Evolutionary conservation across 2,113 vertebrate genomes (phyloP).

Genomic region (Leptosomus discolor): DNA sequence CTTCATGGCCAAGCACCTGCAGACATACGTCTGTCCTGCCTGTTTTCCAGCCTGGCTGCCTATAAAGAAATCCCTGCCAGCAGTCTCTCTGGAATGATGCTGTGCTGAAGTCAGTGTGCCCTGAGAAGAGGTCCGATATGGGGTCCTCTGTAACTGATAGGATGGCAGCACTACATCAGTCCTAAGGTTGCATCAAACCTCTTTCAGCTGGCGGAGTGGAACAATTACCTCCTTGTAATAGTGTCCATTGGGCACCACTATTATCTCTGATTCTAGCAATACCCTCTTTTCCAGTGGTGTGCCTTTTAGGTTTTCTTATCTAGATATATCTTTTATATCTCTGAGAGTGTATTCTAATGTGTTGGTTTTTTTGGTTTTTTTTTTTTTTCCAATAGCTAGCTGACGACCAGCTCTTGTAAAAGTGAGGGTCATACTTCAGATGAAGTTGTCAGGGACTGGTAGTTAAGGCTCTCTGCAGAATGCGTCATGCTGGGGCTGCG

Average conservation of each 20-base stretch:
- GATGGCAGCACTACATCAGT: neutral
- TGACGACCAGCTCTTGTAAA: neutral
- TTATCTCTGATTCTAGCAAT: neutral
- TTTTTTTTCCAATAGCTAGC: neutral
- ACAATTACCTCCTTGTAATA: neutral
- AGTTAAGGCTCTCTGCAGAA: neutral
- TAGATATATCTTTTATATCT: neutral
- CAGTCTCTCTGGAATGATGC: neutral
- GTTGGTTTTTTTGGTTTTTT: neutral
- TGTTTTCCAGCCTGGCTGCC: neutral
- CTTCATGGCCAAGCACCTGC: neutral
- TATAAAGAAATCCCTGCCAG: neutral
- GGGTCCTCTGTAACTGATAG: neutral
- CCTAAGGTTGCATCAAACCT: neutral
- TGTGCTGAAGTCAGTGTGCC: neutral
- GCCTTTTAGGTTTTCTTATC: neutral
- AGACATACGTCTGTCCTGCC: neutral
- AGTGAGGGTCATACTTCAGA: neutral
- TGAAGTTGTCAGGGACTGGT: neutral
- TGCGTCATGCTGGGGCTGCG: fast-evolving
- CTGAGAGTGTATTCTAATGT: neutral
- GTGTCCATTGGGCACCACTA: neutral
- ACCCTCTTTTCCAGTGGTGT: neutral
- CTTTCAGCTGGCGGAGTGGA: neutral
- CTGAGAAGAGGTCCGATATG: neutral